These are phyloP conservation scores for Xenus cinereus DNA, from an alignment of 2,113 vertebrate genomes.

Conservation along the genomic window DNA sequence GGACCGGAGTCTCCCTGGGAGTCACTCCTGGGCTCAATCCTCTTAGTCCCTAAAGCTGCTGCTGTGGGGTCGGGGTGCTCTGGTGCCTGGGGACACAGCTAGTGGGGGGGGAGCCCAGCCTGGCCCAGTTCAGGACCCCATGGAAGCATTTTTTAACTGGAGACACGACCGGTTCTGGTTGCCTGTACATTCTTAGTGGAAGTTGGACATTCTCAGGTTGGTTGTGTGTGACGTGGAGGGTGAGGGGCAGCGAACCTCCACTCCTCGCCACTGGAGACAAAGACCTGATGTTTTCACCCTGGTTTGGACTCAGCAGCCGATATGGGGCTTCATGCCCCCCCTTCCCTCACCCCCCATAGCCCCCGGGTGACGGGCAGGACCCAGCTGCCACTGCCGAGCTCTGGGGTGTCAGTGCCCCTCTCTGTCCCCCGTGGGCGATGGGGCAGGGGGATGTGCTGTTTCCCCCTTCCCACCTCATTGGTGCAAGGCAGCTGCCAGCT, in stretches of 20 bases:
- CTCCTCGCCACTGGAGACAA: background rate
- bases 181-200: background rate
- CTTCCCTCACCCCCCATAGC: accelerated
- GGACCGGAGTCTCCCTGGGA: background rate
- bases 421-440: accelerated
- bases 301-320: background rate
- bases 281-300: background rate
- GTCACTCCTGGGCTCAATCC: background rate
- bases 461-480: accelerated
- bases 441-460: background rate
- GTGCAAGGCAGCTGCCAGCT: background rate
- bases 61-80: background rate
- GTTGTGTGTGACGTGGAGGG: background rate
- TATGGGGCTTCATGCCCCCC: accelerated
- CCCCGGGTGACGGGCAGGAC: background rate
- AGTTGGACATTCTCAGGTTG: accelerated
- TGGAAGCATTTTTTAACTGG: background rate
- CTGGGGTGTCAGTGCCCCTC: accelerated
- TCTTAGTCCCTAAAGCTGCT: slow-evolving; percentile 28
- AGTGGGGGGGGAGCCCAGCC: background rate
- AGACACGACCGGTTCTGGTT: accelerated
- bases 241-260: background rate
- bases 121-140: background rate
- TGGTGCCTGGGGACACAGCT: background rate
- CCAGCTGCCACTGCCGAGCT: background rate